Evolutionary conservation across 2,888 invertebrate species (phyloP), one percentile per base, ranked within the genome.

Genomic region (Melanophora roralis): DNA sequence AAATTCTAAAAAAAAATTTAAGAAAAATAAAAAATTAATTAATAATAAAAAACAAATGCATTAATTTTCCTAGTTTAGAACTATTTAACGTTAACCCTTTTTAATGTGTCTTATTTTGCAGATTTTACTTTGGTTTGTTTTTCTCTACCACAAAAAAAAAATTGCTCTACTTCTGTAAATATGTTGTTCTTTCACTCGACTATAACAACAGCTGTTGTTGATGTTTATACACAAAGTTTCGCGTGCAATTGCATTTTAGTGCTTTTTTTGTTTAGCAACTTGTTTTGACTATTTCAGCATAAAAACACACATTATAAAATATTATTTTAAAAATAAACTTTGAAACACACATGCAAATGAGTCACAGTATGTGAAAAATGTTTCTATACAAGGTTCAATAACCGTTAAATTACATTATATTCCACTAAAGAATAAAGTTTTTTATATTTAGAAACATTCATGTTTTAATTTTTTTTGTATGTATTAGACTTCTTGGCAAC

Each of bases 371-470:
- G 11, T 47, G 1, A 8, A 4, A 16, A 45, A 65, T 65, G 27
- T 43, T 60, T 65, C 36, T 21, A 45, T 34, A 43, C 49, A 65
- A 14, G 68, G 76, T 80, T 76, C 75, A 80, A 76, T 76, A 80
- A 80, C 76, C 80, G 76, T 73, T 72, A 64, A 68, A 80, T 80
- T 68, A 57, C 49, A 62, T 64, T 80, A 45, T 59, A 11, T 9
- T 21, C 27, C 27, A 16, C 47, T 43, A n/a, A n/a, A n/a, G n/a
- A n/a, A n/a, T n/a, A n/a, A 27, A 27, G 27, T 27, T 27, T 27
- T 27, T 27, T 27, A 60, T 79, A 75, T 72, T 75, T 67, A 67
- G 62, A 27, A 5, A 27, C n/a, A n/a, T n/a, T n/a, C 27, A 27
- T 27, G 27, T 27, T 27, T 5, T 27, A 5, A 6, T 27, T 27